Percentiles rank a stretch among this genome's conserved stretches.
Evolutionary conservation across 2,113 vertebrate species (phyloP).

Genomic region (Corythornis madagascariensis): DNA sequence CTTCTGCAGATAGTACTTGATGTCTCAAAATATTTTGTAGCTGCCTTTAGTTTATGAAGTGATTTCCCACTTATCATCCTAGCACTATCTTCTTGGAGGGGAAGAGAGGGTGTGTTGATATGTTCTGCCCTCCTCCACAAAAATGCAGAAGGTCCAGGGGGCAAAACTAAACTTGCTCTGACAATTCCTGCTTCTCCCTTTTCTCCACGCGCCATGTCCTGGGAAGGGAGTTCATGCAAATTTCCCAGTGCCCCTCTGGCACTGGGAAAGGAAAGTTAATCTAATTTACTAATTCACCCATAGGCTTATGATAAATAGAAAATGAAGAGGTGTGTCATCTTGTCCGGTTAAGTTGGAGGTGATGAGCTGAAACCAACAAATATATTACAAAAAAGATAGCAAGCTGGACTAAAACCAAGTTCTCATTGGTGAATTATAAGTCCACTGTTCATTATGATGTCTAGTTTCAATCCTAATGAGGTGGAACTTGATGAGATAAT

Average conservation of each 20-base stretch:
- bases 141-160: conserved; percentile 54
- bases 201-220: neutral
- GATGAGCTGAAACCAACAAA: conserved; percentile 59
- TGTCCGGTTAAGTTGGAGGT: conserved; percentile 41
- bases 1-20: neutral
- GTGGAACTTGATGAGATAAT: conserved; percentile 75
- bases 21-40: neutral
- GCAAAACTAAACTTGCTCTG: conserved; percentile 61
- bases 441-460: conserved; percentile 62
- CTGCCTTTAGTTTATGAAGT: neutral
- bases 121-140: conserved; percentile 59
- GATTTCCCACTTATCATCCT: neutral
- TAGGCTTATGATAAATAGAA: conserved; percentile 32
- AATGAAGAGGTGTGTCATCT: conserved; percentile 53
- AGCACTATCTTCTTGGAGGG: neutral
- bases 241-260: conserved; percentile 68
- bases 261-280: conserved; percentile 57
- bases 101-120: conserved; percentile 43
- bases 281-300: conserved; percentile 52
- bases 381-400: conserved; percentile 49
- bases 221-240: conserved; percentile 52
- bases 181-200: conserved; percentile 51
- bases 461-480: conserved; percentile 70
- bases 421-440: conserved; percentile 67
- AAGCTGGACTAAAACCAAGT: conserved; percentile 55